Evolutionary conservation across 2,888 invertebrate species (phyloP).

Genomic region (Amiota minor): DNA sequence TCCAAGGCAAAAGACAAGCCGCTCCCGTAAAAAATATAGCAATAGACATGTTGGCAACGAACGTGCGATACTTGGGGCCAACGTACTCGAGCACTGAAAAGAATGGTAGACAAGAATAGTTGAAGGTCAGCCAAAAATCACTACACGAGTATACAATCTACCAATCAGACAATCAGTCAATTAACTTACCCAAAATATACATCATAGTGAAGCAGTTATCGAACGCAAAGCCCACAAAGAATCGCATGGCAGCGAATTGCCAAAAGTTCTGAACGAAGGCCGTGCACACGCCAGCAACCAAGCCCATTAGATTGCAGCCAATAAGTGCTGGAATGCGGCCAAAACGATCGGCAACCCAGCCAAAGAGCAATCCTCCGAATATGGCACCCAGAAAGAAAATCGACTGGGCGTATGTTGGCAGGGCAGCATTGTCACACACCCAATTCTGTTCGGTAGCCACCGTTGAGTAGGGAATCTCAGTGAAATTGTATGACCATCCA

Average conservation of each 20-base stretch:
- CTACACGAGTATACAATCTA: background rate
- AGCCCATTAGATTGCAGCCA: conserved; percentile 84
- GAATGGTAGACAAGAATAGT: conserved; percentile 12
- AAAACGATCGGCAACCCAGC: conserved; percentile 89
- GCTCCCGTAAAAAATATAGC: conserved; percentile 90
- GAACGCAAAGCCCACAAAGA: conserved; percentile 89
- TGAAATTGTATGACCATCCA: conserved; percentile 89
- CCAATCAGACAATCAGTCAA: background rate
- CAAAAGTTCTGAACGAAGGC: conserved; percentile 83
- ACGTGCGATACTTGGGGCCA: conserved; percentile 91
- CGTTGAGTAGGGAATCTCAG: conserved; percentile 86
- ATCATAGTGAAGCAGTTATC: conserved; percentile 95
- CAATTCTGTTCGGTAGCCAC: conserved; percentile 90
- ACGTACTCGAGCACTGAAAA: conserved; percentile 88
- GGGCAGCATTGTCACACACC: conserved; percentile 88
- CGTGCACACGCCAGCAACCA: conserved; percentile 81
- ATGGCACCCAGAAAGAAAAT: conserved; percentile 92
- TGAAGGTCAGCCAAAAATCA: background rate
- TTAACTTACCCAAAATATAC: conserved; percentile 87
- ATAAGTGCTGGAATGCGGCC: conserved; percentile 88
- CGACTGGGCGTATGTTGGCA: conserved; percentile 86
- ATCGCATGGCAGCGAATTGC: conserved; percentile 85
- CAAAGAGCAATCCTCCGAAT: conserved; percentile 87
- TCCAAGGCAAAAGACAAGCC: conserved; percentile 87
- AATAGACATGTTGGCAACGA: conserved; percentile 93